A percentile compares a stretch with the other conserved stretches of the same genome.
Evolutionary conservation across 1,140 invertebrate genomes (phyloP).

Genomic region (Atopsyche davidsoni): DNA sequence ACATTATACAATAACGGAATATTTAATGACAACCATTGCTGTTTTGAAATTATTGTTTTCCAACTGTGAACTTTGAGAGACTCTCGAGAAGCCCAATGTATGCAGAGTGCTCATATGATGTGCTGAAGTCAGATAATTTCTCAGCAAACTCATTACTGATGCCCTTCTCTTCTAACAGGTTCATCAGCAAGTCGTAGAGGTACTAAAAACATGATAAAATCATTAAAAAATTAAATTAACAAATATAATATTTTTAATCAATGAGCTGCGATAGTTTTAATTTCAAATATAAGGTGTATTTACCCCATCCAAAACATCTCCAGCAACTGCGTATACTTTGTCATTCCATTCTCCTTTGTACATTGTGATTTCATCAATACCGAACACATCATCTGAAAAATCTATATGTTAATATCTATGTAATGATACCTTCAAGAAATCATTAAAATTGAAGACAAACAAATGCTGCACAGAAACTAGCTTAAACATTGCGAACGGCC

Average conservation of each 20-base stretch:
- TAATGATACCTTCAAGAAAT: no score
- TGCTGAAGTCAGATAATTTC: slow-evolving; percentile 79
- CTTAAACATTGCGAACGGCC: no score
- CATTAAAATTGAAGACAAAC: no score
- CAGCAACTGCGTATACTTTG: slow-evolving; percentile 77
- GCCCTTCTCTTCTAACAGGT: slow-evolving; percentile 88
- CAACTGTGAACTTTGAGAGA: slow-evolving; percentile 75
- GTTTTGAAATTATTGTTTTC: slow-evolving; percentile 39
- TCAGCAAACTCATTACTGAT: slow-evolving; percentile 87
- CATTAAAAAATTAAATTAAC: slow-evolving; percentile 24
- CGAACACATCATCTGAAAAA: slow-evolving; percentile 80
- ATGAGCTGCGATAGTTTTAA: neutral
- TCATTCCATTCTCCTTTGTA: slow-evolving; percentile 79
- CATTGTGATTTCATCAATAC: slow-evolving; percentile 81
- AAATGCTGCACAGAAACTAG: no score
- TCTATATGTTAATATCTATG: no score
- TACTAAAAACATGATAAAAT: slow-evolving; percentile 63
- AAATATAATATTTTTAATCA: slow-evolving; percentile 14
- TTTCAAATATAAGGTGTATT: slow-evolving; percentile 36
- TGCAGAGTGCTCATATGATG: slow-evolving; percentile 81
- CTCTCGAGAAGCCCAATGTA: slow-evolving; percentile 82
- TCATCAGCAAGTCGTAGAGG: slow-evolving; percentile 90
- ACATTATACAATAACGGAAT: slow-evolving; percentile 5
- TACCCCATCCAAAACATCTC: slow-evolving; percentile 85
- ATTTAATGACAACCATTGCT: neutral